Evolutionary conservation across 2,888 invertebrate genomes (phyloP).

Genomic region (Athetis lepigone): DNA sequence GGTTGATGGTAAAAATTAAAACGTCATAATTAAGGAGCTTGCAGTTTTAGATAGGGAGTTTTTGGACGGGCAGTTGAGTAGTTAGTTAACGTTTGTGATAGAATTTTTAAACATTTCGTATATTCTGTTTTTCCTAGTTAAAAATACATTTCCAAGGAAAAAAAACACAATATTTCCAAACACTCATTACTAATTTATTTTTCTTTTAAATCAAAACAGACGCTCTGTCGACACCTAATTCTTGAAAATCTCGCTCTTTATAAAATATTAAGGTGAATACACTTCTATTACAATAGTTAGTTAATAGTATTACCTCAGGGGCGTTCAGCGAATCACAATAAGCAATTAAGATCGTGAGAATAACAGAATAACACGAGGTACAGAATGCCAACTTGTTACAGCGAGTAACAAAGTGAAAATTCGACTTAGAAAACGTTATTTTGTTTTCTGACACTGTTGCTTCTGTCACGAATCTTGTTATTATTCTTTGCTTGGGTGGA

Average conservation of each 20-base stretch:
- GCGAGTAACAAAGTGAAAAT: constrained; percentile 7
- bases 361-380: constrained; percentile 28
- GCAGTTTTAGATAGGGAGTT: too few relatives aligned
- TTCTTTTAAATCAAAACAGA: constrained; percentile 12
- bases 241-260: constrained; percentile 28
- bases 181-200: constrained; percentile 1
- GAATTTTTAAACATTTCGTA: too few relatives aligned
- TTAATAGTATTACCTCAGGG: constrained; percentile 40
- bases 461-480: neutral
- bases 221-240: neutral
- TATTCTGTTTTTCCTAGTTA: too few relatives aligned
- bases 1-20: too few relatives aligned
- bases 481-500: too few relatives aligned
- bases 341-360: constrained; percentile 56
- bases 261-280: constrained; percentile 40
- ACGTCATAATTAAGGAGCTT: too few relatives aligned
- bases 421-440: neutral
- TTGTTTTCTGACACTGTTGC: neutral
- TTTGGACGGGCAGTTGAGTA: too few relatives aligned
- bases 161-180: too few relatives aligned
- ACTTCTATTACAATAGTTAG: constrained; percentile 49
- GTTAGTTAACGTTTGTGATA: too few relatives aligned
- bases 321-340: constrained; percentile 53
- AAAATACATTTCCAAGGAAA: too few relatives aligned
- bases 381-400: constrained; percentile 24